These are phyloP conservation scores for Chloebia gouldiae DNA, from an alignment of 2,113 vertebrate species.

Conservation along the genomic window DNA sequence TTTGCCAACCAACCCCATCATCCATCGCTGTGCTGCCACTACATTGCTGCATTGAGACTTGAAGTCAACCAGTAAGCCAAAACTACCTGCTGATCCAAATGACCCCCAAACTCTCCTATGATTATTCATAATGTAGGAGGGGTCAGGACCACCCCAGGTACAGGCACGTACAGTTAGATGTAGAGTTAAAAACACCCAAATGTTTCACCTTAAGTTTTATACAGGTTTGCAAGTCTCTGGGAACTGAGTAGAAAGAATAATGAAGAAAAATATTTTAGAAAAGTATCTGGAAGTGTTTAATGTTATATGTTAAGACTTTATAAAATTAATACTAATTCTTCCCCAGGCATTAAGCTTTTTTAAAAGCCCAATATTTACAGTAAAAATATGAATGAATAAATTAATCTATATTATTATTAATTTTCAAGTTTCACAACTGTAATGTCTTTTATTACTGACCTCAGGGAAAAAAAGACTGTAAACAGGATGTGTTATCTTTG, in stretches of 20 bases:
- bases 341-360: not conserved
- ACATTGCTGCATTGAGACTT: rapidly evolving
- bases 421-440: not conserved
- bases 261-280: not conserved
- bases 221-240: not conserved
- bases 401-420: not conserved
- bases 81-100: not conserved
- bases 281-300: not conserved
- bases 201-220: not conserved
- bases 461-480: conserved; percentile 97
- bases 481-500: conserved; percentile 94
- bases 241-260: not conserved
- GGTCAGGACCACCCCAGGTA: not conserved
- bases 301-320: not conserved
- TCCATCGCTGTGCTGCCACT: not conserved
- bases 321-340: not conserved
- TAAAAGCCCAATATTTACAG: not conserved
- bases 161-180: not conserved
- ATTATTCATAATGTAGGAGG: not conserved
- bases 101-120: not conserved
- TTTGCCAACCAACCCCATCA: not conserved
- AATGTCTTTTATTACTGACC: conserved; percentile 63
- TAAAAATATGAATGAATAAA: not conserved
- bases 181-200: not conserved
- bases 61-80: not conserved